Percentiles rank a stretch among this genome's conserved stretches.
phyloP scores from a whole-genome alignment of 1,140 invertebrate species.

The Hypsibius dujardini region DNA sequence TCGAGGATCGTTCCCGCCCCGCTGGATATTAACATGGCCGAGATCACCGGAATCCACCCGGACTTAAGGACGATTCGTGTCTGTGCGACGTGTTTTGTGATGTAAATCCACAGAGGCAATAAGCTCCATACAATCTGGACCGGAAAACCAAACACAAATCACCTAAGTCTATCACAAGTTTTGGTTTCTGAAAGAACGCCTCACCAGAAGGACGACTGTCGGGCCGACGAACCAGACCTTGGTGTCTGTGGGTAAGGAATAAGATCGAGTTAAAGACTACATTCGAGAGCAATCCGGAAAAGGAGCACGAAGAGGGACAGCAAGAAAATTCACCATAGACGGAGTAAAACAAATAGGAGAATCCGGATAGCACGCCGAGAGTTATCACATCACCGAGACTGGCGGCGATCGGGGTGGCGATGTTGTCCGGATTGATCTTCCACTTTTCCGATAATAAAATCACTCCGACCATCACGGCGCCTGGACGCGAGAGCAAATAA shows the following conservation, averaged over 20 bases:
- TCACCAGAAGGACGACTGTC: conserved; percentile 39
- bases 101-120: conserved; percentile 56
- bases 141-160: no score
- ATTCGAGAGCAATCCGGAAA: conserved; percentile 2
- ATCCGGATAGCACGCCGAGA: conserved; percentile 58
- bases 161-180: no score
- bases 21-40: conserved; percentile 70
- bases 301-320: neutral
- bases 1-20: neutral
- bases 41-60: conserved; percentile 67
- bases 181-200: no score
- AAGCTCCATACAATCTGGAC: conserved; percentile 46
- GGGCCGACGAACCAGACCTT: conserved; percentile 42
- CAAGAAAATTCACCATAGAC: conserved; percentile 39
- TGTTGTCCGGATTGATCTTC: conserved; percentile 84
- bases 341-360: conserved; percentile 49
- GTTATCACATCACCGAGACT: conserved; percentile 82
- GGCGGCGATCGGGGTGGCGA: conserved; percentile 87
- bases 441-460: conserved; percentile 53
- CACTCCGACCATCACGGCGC: conserved; percentile 61
- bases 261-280: conserved; percentile 16
- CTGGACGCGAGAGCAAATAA: conserved; percentile 34
- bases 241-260: conserved; percentile 32
- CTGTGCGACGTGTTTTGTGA: conserved; percentile 55
- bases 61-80: conserved; percentile 54